Evolutionary conservation across 1,140 invertebrate species (phyloP), one percentile per base, ranked within the genome.

Genomic region (Wasmannia auropunctata): DNA sequence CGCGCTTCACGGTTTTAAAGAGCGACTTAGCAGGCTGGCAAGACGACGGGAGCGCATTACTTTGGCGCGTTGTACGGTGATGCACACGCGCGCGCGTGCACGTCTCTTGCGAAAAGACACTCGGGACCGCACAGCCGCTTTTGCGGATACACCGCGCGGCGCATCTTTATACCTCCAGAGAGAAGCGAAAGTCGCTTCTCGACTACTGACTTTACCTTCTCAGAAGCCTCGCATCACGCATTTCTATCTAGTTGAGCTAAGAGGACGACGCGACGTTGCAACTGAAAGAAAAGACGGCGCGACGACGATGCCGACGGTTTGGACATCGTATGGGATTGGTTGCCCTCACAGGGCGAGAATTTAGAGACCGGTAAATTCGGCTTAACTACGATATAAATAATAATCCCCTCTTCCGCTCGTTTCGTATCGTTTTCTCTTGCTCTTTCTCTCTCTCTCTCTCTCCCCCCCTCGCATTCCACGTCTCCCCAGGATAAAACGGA

Each of bases 401-500:
- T 67, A 67, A 67, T 43, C 3, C 10, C n/a, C 19, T 19, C 60
- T 63, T 34, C 22, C 58, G 14, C 16, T 34, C 7, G 58, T 62
- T 25, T 60, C 58, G 14, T 60, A 60, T 60, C 1, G 28, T 14
- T 10, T 6, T 51, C 5, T 49, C 49, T 51, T 19, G 19, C 51
- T 54, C n/a, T 54, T 7, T 54, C 51, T 54, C 51, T 56, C n/a
- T 56, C 7, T 10, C 22, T 37, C 28, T 37, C 25, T 22, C 11
- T 11, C 28, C 19, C 14, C 25, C 72, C n/a, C 25, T 43, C 25
- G 56, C 49, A 54, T 76, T 40, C 28, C 40, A 28, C 76, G 28
- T 79, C 60, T 65, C 34, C 70, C n/a, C 37, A 65, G n/a, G 51
- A 81, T 54, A 90, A 79, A 88, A 83, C 85, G 58, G 69, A 77